A percentile compares a stretch with the other conserved stretches of the same genome.
Evolutionary conservation across 2,797 vertebrate genomes (phyloP).

Genomic region (Propithecus perrieri): DNA sequence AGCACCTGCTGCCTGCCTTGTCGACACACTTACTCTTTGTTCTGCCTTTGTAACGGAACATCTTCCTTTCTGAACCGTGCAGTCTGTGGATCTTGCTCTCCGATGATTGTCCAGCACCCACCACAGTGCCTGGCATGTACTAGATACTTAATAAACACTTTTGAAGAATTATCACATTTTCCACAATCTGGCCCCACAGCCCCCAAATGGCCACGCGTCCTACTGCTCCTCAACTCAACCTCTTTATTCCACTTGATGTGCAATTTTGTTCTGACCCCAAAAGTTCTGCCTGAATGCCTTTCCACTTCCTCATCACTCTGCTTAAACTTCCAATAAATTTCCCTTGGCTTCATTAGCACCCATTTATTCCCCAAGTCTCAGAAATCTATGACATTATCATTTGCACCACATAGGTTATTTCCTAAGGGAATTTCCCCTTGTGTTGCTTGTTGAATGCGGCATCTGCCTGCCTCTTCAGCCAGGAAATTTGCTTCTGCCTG

Average conservation of each 20-base stretch:
- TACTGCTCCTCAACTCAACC: neutral
- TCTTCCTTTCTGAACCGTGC: neutral
- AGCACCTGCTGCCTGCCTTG: neutral
- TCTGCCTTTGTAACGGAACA: neutral
- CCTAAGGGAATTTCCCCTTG: neutral
- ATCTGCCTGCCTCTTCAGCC: neutral
- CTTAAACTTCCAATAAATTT: neutral
- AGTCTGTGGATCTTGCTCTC: neutral
- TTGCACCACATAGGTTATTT: neutral
- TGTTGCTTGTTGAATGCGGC: neutral
- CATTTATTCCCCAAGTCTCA: neutral
- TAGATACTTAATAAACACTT: neutral
- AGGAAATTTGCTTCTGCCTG: neutral
- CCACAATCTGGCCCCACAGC: neutral
- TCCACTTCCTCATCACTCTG: neutral
- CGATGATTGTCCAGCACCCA: neutral
- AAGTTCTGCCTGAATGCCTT: neutral
- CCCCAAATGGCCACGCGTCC: neutral
- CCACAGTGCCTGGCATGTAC: neutral
- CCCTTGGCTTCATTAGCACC: neutral
- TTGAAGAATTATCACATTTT: neutral
- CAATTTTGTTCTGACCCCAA: neutral
- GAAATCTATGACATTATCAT: neutral
- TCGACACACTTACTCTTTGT: neutral
- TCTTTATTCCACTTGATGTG: neutral